A percentile compares a stretch with the other conserved stretches of the same genome.
phyloP scores from a whole-genome alignment of 2,113 vertebrate genomes.

The Capreolus pygargus region DNA sequence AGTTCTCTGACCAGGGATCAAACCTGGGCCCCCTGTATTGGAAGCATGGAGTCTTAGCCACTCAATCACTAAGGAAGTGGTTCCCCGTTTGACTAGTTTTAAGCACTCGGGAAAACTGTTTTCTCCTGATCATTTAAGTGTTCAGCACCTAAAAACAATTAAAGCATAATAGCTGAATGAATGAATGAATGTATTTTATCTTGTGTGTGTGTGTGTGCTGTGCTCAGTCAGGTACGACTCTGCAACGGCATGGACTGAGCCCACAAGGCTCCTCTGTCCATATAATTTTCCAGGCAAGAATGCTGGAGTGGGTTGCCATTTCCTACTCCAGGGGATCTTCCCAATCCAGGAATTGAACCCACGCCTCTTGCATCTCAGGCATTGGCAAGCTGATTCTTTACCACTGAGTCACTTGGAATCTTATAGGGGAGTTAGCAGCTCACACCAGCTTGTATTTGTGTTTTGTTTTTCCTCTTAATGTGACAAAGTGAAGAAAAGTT shows the following conservation, averaged over 20 bases:
- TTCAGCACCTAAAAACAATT: background rate
- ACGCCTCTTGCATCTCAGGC: rapidly evolving
- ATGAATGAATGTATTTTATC: background rate
- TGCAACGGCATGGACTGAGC: background rate
- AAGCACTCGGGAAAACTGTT: background rate
- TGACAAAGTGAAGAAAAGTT: background rate
- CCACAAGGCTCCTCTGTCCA: background rate
- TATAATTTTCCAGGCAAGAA: background rate
- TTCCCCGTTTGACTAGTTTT: background rate
- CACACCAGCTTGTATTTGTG: background rate
- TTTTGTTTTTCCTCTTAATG: background rate
- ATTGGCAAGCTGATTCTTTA: background rate
- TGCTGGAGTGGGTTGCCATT: background rate
- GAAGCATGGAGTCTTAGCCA: background rate
- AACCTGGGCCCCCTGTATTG: background rate
- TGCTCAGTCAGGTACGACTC: background rate
- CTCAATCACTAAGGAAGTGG: background rate
- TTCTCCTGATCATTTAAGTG: background rate
- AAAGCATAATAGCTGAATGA: background rate
- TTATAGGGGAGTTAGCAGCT: background rate
- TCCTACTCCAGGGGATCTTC: background rate
- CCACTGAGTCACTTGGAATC: background rate
- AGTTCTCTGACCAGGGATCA: background rate
- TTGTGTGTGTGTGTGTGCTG: background rate
- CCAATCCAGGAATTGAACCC: background rate